Evolutionary conservation across 2,888 invertebrate genomes (phyloP).

Genomic region (Liopterus haemorrhoidalis): DNA sequence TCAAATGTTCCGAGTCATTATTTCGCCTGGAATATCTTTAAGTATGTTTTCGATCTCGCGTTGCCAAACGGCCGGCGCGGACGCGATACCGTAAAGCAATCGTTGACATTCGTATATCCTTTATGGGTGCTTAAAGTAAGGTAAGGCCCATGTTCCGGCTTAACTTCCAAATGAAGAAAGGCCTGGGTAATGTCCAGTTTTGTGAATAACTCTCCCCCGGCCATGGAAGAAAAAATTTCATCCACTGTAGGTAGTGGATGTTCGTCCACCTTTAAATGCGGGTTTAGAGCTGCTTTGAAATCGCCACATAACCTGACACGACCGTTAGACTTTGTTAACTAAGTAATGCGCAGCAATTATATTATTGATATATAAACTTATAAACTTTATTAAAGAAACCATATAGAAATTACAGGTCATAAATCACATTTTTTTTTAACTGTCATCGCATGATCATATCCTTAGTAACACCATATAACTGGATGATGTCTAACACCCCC

Average conservation of each 20-base stretch:
- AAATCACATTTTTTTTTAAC: no score
- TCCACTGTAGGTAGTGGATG: constrained; percentile 31
- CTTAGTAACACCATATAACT: no score
- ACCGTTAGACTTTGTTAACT: constrained; percentile 33
- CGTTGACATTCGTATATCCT: constrained; percentile 37
- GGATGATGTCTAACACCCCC: no score
- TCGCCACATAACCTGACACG: constrained; percentile 32
- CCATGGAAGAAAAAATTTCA: constrained; percentile 28
- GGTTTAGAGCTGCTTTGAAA: constrained; percentile 32
- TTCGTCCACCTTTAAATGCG: constrained; percentile 27
- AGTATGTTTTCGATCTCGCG: constrained; percentile 34
- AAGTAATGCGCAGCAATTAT: no score
- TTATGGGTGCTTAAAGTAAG: constrained; percentile 39
- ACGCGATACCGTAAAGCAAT: constrained; percentile 37
- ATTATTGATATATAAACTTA: no score
- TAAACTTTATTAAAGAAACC: no score
- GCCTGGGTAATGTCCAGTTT: constrained; percentile 36
- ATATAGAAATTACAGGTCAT: no score
- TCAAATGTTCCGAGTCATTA: constrained; percentile 32
- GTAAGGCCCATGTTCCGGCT: constrained; percentile 34
- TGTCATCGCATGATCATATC: no score
- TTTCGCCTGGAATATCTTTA: constrained; percentile 30
- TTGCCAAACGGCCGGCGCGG: constrained; percentile 39
- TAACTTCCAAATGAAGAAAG: constrained; percentile 39
- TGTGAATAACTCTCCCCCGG: constrained; percentile 31